Evolutionary conservation across 2,797 vertebrate species (phyloP).

Genomic region (Anisognathus igniventris): DNA sequence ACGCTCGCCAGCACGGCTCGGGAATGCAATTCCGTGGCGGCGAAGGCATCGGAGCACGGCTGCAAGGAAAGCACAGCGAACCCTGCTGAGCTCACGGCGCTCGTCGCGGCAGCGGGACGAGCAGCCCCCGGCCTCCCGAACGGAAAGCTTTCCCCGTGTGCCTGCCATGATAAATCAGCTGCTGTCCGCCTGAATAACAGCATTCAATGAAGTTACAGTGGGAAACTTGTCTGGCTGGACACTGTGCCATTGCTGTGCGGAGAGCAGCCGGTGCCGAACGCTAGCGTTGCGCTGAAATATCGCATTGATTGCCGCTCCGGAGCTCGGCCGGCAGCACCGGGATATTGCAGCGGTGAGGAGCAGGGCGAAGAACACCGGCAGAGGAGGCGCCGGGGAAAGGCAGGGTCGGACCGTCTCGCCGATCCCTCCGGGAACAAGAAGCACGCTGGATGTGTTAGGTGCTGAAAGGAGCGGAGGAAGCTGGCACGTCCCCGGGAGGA

Average conservation of each 20-base stretch:
- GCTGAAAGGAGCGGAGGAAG: neutral
- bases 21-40: neutral
- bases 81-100: neutral
- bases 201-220: constrained; percentile 41
- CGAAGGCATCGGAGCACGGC: neutral
- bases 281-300: neutral
- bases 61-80: neutral
- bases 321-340: neutral
- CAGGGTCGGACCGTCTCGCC: neutral
- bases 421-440: neutral
- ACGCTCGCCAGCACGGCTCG: neutral
- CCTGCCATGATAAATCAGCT: constrained; percentile 21
- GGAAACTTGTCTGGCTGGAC: constrained; percentile 50
- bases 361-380: neutral
- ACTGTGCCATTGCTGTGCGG: constrained; percentile 8
- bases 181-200: constrained; percentile 4
- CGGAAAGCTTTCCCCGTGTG: neutral
- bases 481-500: neutral
- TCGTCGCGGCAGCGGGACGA: neutral
- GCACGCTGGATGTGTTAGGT: neutral
- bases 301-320: neutral
- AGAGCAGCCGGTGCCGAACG: neutral
- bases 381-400: neutral
- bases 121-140: neutral
- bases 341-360: neutral